These are phyloP conservation scores for Bombus superbus DNA, from an alignment of 1,140 invertebrate genomes.

Conservation along the genomic window DNA sequence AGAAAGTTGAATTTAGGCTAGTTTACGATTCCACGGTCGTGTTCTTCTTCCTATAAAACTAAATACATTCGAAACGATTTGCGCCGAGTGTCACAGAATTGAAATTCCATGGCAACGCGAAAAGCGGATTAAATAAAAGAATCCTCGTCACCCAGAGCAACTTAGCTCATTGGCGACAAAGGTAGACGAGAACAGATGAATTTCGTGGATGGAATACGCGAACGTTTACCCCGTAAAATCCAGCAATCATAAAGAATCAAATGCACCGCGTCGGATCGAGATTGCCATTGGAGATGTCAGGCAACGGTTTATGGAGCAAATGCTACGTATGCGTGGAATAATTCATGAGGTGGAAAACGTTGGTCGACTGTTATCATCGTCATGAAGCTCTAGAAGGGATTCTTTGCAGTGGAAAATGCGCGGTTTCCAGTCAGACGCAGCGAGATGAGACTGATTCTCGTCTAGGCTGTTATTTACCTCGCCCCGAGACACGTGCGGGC, in stretches of 20 bases:
- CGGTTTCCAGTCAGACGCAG: neutral
- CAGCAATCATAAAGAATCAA: conserved; percentile 2
- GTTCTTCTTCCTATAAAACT: neutral
- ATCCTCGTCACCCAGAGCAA: neutral
- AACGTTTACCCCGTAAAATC: neutral
- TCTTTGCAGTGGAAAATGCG: conserved; percentile 37
- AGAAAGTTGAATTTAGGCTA: neutral
- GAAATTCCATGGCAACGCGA: neutral
- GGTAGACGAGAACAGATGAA: conserved; percentile 4
- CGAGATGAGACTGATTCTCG: conserved; percentile 19
- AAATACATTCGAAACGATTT: neutral
- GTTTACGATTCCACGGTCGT: neutral
- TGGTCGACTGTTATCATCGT: conserved; percentile 36
- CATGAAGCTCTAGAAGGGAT: conserved; percentile 13
- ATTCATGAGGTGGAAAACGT: conserved; percentile 63
- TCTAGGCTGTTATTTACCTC: neutral
- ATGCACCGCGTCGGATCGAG: conserved; percentile 33
- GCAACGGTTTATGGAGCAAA: conserved; percentile 51
- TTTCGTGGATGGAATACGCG: conserved; percentile 26
- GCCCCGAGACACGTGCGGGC: neutral
- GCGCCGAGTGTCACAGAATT: neutral
- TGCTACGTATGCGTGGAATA: conserved; percentile 57
- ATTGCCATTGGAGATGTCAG: conserved; percentile 44
- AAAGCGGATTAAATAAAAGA: neutral
- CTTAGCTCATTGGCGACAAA: neutral